Percentiles rank a stretch among this genome's conserved stretches.
These are phyloP conservation scores for Lypha dubia DNA, from an alignment of 2,888 invertebrate genomes.

Conservation along the genomic window DNA sequence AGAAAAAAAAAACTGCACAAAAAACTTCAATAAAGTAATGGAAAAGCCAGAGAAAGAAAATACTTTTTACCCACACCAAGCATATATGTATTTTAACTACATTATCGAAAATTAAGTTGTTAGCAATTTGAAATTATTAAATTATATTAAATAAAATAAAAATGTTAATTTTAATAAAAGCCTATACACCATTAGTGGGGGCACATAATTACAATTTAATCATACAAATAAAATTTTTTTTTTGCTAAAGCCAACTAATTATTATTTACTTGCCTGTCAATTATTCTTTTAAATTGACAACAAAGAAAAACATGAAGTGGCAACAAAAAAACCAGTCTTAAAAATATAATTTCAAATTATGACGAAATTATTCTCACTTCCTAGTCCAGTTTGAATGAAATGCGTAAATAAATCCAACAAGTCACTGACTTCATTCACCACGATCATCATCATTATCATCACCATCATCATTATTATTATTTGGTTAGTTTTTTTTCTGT, in stretches of 20 bases:
- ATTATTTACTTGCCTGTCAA: not conserved
- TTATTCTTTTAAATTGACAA: not conserved
- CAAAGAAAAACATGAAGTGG: not conserved
- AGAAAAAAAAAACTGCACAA: no score
- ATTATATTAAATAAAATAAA: no score
- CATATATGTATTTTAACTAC: no score
- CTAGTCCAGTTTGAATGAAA: not conserved
- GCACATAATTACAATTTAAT: no score
- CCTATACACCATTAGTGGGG: no score
- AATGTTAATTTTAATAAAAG: no score
- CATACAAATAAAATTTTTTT: no score
- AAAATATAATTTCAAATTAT: constrained; percentile 26
- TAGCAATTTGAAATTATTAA: no score
- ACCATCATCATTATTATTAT: not conserved
- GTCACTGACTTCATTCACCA: constrained; percentile 1
- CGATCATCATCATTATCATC: not conserved
- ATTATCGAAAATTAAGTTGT: no score
- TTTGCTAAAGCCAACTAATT: not conserved
- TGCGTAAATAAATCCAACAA: not conserved
- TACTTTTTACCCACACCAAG: no score
- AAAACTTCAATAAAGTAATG: no score
- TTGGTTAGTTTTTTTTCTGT: not conserved
- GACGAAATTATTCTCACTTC: constrained; percentile 15
- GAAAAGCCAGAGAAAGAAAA: no score
- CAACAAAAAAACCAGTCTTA: not conserved